Percentiles rank a stretch among this genome's conserved stretches.
Conservation (phyloP, 2,113 vertebrate genomes). For the Nerophis lumbriciformis region DNA sequence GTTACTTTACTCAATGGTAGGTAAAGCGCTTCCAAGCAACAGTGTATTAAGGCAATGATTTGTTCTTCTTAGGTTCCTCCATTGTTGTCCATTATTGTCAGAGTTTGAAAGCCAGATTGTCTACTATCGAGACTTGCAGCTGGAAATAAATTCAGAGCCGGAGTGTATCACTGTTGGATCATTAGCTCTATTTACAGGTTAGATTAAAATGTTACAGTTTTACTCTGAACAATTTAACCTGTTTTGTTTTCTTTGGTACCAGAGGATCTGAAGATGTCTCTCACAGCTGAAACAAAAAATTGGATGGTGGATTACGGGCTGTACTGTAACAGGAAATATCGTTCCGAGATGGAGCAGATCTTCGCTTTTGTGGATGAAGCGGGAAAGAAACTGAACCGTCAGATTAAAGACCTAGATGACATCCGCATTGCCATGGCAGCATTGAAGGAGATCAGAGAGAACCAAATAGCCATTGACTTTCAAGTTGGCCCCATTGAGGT, state of each 20-base stretch:
- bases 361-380: conserved; percentile 85
- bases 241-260: conserved; percentile 3
- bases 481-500: conserved; percentile 91
- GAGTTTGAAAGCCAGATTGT: conserved; percentile 91
- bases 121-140: conserved; percentile 80
- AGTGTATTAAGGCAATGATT: not conserved
- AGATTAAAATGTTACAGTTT: not conserved
- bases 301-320: conserved; percentile 84
- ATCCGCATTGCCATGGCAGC: conserved; percentile 86
- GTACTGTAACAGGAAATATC: conserved; percentile 85
- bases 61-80: conserved; percentile 60
- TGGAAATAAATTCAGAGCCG: conserved; percentile 82
- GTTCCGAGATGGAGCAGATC: conserved; percentile 85
- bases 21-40: not conserved
- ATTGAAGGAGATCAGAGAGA: conserved; percentile 86
- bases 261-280: conserved; percentile 85
- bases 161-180: conserved; percentile 83
- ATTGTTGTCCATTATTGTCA: conserved; percentile 76
- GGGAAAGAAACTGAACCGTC: conserved; percentile 83
- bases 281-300: conserved; percentile 83
- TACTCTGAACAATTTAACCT: not conserved
- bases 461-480: conserved; percentile 83
- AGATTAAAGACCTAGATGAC: conserved; percentile 89
- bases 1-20: not conserved
- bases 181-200: conserved; percentile 87